Conservation (phyloP, 1,140 invertebrate species). For the Belonocnema kinseyi region DNA sequence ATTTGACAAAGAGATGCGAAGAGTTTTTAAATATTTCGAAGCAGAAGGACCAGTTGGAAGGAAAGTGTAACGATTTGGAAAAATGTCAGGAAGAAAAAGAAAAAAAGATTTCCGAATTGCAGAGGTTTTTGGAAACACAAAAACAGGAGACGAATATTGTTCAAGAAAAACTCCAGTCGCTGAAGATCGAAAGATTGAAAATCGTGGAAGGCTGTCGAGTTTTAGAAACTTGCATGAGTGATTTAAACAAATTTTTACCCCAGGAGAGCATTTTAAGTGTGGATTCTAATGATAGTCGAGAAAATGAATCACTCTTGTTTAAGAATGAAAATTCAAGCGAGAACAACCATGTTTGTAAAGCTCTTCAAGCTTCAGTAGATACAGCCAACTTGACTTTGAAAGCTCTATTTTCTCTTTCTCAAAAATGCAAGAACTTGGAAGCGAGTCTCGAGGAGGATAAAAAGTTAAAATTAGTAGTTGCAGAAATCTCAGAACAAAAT, state of each 20-base stretch:
- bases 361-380: neutral
- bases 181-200: conserved; percentile 14
- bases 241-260: neutral
- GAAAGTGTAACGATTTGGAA: conserved; percentile 18
- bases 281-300: neutral
- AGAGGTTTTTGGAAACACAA: no score
- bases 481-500: conserved; percentile 43
- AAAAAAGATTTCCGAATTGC: neutral
- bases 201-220: conserved; percentile 18
- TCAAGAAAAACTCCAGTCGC: neutral
- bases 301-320: conserved; percentile 25
- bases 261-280: conserved; percentile 31
- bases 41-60: conserved; percentile 25
- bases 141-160: neutral
- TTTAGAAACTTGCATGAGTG: neutral
- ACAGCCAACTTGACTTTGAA: neutral
- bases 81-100: conserved; percentile 6
- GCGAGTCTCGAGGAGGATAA: conserved; percentile 46
- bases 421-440: conserved; percentile 12
- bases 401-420: neutral
- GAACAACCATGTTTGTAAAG: neutral
- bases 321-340: conserved; percentile 44
- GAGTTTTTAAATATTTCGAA: conserved; percentile 44
- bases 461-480: conserved; percentile 18
- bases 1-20: conserved; percentile 46